A percentile compares a stretch with the other conserved stretches of the same genome.
Conservation (phyloP, 2,888 invertebrate species). For the Euspilapteryx auroguttella region DNA sequence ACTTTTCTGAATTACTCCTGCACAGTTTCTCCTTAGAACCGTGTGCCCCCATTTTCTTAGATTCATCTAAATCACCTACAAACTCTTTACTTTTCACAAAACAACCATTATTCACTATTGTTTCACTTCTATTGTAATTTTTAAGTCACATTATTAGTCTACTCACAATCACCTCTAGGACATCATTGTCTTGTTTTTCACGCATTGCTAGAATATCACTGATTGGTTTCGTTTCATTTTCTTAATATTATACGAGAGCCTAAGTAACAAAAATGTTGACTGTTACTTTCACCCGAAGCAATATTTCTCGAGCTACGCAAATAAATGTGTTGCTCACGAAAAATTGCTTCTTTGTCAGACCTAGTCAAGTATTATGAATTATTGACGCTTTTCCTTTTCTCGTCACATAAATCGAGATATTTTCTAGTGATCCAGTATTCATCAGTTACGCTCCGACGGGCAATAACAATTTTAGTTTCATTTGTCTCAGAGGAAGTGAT, state of each 20-base stretch:
- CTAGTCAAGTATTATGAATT: too few species aligned
- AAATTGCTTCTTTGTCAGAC: too few species aligned
- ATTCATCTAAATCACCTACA: neutral
- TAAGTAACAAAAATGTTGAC: too few species aligned
- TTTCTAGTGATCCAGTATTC: too few species aligned
- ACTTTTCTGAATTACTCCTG: constrained; percentile 66
- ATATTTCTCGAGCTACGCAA: too few species aligned
- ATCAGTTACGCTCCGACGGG: too few species aligned
- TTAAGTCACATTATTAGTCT: neutral
- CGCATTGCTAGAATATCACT: neutral
- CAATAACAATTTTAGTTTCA: too few species aligned
- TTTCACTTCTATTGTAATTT: constrained; percentile 16
- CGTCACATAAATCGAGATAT: neutral
- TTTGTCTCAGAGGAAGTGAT: constrained; percentile 9
- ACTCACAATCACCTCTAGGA: too few species aligned
- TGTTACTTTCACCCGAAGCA: too few species aligned
- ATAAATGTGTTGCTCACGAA: too few species aligned
- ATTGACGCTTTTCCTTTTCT: too few species aligned
- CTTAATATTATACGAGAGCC: constrained; percentile 10
- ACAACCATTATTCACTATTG: constrained; percentile 10
- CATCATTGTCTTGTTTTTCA: neutral
- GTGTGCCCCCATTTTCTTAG: constrained; percentile 71
- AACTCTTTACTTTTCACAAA: neutral
- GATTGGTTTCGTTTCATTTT: too few species aligned
- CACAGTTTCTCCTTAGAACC: constrained; percentile 75